phyloP scores from a whole-genome alignment of 2,113 vertebrate genomes.

The Thryonomys swinderianus region DNA sequence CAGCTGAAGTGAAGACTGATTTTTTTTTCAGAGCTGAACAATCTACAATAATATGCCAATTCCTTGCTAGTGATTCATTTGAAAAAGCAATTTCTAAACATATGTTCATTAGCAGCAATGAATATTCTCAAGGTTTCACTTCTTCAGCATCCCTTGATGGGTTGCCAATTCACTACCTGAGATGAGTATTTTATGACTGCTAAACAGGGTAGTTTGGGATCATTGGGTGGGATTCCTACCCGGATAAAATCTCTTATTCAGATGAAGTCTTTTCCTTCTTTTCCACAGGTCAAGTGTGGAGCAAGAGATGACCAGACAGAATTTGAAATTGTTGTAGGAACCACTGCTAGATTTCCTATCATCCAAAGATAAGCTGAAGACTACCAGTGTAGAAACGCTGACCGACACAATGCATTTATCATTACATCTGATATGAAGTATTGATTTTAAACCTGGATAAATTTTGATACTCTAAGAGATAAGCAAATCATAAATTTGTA shows the following conservation, averaged over 20 bases:
- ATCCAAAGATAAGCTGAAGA: background rate
- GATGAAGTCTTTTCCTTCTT: background rate
- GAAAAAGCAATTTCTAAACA: slow-evolving; percentile 67
- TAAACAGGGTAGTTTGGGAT: background rate
- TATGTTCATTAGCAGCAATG: slow-evolving; percentile 71
- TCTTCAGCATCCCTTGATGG: slow-evolving; percentile 32
- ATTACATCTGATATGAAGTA: background rate
- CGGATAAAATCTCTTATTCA: background rate
- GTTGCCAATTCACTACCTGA: slow-evolving; percentile 55
- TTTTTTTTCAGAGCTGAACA: slow-evolving; percentile 54
- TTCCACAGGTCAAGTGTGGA: background rate
- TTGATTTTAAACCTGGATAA: background rate
- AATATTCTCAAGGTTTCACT: slow-evolving; percentile 66
- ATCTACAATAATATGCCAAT: slow-evolving; percentile 68
- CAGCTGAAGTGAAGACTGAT: slow-evolving; percentile 69
- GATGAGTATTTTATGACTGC: slow-evolving; percentile 27
- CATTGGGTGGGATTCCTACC: slow-evolving; percentile 21
- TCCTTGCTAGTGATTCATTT: slow-evolving; percentile 73
- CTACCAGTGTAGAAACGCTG: background rate
- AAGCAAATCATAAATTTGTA: background rate
- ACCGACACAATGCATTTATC: background rate
- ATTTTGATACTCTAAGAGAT: background rate
- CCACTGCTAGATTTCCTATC: background rate
- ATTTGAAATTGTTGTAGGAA: background rate
- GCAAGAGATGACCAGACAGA: background rate